Percentiles rank a stretch among this genome's conserved stretches.
These are phyloP conservation scores for Gambelia wislizenii DNA, from an alignment of 2,797 vertebrate species.

Conservation along the genomic window DNA sequence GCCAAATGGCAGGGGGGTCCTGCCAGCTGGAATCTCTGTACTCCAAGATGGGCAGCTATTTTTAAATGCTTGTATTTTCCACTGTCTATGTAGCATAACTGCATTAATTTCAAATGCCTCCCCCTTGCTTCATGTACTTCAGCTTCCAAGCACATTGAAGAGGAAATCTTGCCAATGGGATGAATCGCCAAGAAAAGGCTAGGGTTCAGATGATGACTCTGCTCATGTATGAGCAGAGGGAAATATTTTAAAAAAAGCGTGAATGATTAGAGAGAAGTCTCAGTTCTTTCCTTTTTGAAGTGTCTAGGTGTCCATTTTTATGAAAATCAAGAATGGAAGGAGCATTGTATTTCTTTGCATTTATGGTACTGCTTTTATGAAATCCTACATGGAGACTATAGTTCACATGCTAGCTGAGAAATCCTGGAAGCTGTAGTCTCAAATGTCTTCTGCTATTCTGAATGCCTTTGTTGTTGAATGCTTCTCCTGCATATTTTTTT, in stretches of 20 bases:
- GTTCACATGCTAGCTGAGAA: too few species aligned
- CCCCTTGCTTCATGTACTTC: neutral
- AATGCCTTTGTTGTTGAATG: too few species aligned
- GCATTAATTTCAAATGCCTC: neutral
- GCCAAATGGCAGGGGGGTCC: neutral
- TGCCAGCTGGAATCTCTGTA: neutral
- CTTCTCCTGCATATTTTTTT: too few species aligned
- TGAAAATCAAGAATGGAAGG: neutral
- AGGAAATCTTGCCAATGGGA: slow-evolving; percentile 5
- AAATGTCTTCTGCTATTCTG: too few species aligned
- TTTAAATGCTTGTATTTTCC: neutral
- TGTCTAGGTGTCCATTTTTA: neutral
- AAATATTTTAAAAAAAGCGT: neutral
- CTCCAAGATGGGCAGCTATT: slow-evolving; percentile 20
- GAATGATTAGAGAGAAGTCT: neutral
- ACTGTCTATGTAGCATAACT: neutral
- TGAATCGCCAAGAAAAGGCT: neutral
- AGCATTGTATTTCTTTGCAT: neutral
- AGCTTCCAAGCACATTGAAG: neutral
- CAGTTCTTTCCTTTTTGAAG: neutral
- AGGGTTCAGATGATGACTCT: neutral
- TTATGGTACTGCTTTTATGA: neutral
- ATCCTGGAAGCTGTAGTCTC: too few species aligned
- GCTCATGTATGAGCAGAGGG: neutral
- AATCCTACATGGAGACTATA: too few species aligned